These are phyloP conservation scores for Drosophila sulfurigaster DNA, from an alignment of 1,140 invertebrate species.

Conservation along the genomic window DNA sequence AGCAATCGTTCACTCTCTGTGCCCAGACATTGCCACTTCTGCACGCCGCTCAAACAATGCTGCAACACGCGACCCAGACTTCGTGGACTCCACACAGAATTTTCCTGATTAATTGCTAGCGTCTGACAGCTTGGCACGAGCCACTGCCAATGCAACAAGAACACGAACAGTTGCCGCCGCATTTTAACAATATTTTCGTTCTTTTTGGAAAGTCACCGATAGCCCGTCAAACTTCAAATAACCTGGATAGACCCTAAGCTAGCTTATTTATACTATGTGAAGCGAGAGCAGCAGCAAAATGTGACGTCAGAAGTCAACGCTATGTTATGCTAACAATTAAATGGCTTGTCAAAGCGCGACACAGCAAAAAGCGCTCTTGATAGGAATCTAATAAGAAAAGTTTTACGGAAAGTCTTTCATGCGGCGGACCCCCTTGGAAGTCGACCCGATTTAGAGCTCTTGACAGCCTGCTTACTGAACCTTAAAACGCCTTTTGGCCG, in stretches of 20 bases:
- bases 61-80: conserved; percentile 59
- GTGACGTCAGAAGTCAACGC: conserved; percentile 33
- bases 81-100: conserved; percentile 48
- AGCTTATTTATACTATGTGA: conserved; percentile 30
- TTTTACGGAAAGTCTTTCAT: conserved; percentile 49
- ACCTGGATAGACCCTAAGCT: conserved; percentile 14
- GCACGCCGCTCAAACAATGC: conserved; percentile 82
- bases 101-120: conserved; percentile 16
- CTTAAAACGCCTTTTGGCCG: conserved; percentile 38
- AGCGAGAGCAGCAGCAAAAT: neutral
- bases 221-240: conserved; percentile 61
- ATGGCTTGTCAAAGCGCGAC: conserved; percentile 76
- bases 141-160: conserved; percentile 48
- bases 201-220: conserved; percentile 4
- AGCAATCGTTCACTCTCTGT: conserved; percentile 86
- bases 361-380: conserved; percentile 53
- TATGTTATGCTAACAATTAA: conserved; percentile 54
- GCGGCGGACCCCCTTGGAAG: conserved; percentile 3
- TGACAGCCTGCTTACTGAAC: conserved; percentile 64
- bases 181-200: conserved; percentile 32
- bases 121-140: conserved; percentile 12
- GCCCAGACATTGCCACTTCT: conserved; percentile 86
- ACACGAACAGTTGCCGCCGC: conserved; percentile 51
- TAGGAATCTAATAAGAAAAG: conserved; percentile 75
- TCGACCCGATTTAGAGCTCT: conserved; percentile 6